Conservation (phyloP, 2,888 invertebrate genomes). For the Actias luna region DNA sequence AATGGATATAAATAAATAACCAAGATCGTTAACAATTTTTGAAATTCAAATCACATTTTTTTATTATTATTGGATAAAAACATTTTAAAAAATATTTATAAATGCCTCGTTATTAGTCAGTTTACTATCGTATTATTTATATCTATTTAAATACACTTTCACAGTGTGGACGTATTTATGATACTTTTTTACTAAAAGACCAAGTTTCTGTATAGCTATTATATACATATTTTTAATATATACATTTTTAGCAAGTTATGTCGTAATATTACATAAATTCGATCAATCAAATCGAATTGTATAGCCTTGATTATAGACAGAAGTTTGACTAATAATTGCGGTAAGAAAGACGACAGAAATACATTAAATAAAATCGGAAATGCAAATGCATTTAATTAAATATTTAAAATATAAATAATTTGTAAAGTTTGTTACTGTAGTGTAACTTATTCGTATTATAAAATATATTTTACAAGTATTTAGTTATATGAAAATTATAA, state of each 20-base stretch:
- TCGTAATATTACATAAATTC: neutral
- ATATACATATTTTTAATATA: neutral
- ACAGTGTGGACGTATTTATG: conserved; percentile 71
- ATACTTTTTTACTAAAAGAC: conserved; percentile 38
- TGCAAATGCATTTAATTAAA: too few relatives aligned
- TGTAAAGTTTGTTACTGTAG: too few relatives aligned
- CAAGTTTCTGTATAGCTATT: neutral
- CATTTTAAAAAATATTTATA: neutral
- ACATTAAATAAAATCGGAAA: neutral
- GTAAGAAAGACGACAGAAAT: too few relatives aligned
- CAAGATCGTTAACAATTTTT: neutral
- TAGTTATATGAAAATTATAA: too few relatives aligned
- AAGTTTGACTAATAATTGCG: too few relatives aligned
- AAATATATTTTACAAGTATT: too few relatives aligned
- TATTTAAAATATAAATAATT: too few relatives aligned
- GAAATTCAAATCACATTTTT: neutral
- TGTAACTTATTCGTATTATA: too few relatives aligned
- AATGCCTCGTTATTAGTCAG: neutral
- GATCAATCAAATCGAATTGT: too few relatives aligned
- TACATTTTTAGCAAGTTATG: neutral
- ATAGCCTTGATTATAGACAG: too few relatives aligned
- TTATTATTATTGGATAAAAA: neutral
- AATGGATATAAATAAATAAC: neutral
- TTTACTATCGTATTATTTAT: conserved; percentile 2
- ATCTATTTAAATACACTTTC: conserved; percentile 56